Evolutionary conservation across 2,113 vertebrate genomes (phyloP), one percentile per base, ranked within the genome.

Genomic region (Callospermophilus lateralis): DNA sequence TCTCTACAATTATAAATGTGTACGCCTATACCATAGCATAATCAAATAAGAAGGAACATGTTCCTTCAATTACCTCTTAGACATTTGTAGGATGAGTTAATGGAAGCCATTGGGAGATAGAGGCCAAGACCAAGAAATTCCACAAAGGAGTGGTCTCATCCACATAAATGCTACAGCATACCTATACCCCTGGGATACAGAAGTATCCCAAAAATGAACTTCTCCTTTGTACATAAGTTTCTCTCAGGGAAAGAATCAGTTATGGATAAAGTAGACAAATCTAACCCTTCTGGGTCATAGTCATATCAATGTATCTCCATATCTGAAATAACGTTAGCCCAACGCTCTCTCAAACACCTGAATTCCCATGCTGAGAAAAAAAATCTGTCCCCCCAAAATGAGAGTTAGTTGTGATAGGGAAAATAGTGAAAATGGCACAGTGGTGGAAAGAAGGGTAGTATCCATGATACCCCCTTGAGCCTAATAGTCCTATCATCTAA

Each of bases 101-200:
- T 70, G 39, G 51, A 93, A 93, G 61, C 8, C 39, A 90, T 17
- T 79, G 26, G 48, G 39, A 95, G 53, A 95, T 67, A 30, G 63
- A 90, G 48, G 28, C 26, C 70, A 94, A 48, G 32, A 87, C 78
- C 51, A 93, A 93, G 58, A 93, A 93, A 91, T 55, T 58, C 58
- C 72, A 91, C 34, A 77, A 24, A 45, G 30, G 11, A 88, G 89
- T 39, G 45, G 58, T 53, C 58, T 95, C 67, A 55, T 32, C 17
- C 48, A 67, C 22, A 76, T 39, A 67, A 95, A 95, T 80, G 34
- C 51, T 80, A 95, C 28, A 84, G 28, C 37, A 63, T 58, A 24
- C 20, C 55, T 58, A 20, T 61, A 94, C 8, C 16, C 4, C 53
- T 51, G 42, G 58, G 9, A 72, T 58, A 83, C 0, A 70, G 34